Conservation (phyloP, 1,140 invertebrate species). For the Drosophila malerkotliana region DNA sequence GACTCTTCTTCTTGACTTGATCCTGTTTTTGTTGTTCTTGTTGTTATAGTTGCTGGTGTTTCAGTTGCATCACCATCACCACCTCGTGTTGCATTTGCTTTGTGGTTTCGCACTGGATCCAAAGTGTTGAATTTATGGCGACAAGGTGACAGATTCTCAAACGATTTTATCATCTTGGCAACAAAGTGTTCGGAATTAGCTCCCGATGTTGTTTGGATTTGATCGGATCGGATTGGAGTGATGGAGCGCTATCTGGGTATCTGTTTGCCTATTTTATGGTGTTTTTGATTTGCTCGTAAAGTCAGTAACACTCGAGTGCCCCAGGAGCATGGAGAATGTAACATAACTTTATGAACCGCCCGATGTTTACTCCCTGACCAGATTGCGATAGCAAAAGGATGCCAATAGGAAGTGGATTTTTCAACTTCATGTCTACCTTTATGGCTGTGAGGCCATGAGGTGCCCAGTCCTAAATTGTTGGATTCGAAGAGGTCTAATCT, state of each 20-base stretch:
- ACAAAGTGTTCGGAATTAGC: slow-evolving; percentile 55
- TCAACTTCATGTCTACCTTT: not conserved
- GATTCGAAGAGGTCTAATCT: no score
- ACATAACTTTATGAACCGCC: slow-evolving; percentile 45
- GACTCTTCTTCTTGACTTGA: slow-evolving; percentile 23
- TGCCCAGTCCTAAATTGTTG: no score
- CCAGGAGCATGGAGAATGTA: slow-evolving; percentile 49
- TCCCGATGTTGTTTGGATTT: slow-evolving; percentile 53
- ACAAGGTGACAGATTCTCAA: slow-evolving; percentile 81
- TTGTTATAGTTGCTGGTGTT: not conserved
- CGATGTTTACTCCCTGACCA: slow-evolving; percentile 25
- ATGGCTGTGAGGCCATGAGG: no score
- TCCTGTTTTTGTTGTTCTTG: slow-evolving; percentile 1
- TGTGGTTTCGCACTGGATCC: slow-evolving; percentile 40
- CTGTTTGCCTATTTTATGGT: slow-evolving; percentile 47
- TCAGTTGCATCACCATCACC: slow-evolving; percentile 4
- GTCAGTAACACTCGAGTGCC: slow-evolving; percentile 8
- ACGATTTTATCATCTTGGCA: slow-evolving; percentile 76
- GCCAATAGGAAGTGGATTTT: slow-evolving; percentile 17
- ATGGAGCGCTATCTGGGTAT: slow-evolving; percentile 9
- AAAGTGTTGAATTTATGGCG: slow-evolving; percentile 61
- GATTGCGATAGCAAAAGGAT: slow-evolving; percentile 18
- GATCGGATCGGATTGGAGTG: slow-evolving; percentile 14
- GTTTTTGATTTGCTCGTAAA: slow-evolving; percentile 52
- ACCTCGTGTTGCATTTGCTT: slow-evolving; percentile 29